These are phyloP conservation scores for Arnoldichthys spilopterus DNA, from an alignment of 2,797 vertebrate species.

Conservation along the genomic window DNA sequence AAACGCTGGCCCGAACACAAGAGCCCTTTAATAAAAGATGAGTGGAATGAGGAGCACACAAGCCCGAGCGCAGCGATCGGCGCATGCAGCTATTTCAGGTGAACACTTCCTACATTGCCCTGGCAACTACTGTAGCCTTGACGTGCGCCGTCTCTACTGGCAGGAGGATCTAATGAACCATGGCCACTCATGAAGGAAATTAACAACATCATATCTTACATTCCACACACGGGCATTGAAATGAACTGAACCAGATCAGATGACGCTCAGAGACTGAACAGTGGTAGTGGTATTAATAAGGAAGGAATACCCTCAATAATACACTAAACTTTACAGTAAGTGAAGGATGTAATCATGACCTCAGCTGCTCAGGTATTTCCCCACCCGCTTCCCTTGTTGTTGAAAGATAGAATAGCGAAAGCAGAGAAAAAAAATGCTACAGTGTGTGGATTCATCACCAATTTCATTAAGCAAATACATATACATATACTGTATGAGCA, in stretches of 20 bases:
- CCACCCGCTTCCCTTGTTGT: neutral
- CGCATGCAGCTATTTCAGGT: slow-evolving; percentile 56
- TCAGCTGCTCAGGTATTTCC: slow-evolving; percentile 37
- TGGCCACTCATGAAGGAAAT: slow-evolving; percentile 20
- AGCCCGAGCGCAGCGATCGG: slow-evolving; percentile 13
- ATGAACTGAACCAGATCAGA: neutral
- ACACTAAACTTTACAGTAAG: slow-evolving; percentile 32
- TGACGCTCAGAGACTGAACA: neutral
- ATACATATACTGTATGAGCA: too few species aligned
- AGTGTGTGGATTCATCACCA: neutral
- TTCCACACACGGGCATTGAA: slow-evolving; percentile 15
- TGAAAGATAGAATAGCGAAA: neutral
- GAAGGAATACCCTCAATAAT: slow-evolving; percentile 10
- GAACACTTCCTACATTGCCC: slow-evolving; percentile 54
- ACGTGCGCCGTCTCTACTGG: slow-evolving; percentile 31
- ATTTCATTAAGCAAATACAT: neutral
- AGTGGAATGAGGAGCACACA: slow-evolving; percentile 37
- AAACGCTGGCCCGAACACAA: neutral
- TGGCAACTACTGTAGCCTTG: slow-evolving; percentile 54
- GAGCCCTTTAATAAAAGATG: slow-evolving; percentile 50
- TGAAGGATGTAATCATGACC: slow-evolving; percentile 1
- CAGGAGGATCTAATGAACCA: slow-evolving; percentile 40
- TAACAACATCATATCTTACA: neutral
- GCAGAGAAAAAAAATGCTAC: neutral
- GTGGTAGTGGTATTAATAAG: neutral